Conservation (phyloP, 1,140 invertebrate genomes). For the Micrasema longulum region DNA sequence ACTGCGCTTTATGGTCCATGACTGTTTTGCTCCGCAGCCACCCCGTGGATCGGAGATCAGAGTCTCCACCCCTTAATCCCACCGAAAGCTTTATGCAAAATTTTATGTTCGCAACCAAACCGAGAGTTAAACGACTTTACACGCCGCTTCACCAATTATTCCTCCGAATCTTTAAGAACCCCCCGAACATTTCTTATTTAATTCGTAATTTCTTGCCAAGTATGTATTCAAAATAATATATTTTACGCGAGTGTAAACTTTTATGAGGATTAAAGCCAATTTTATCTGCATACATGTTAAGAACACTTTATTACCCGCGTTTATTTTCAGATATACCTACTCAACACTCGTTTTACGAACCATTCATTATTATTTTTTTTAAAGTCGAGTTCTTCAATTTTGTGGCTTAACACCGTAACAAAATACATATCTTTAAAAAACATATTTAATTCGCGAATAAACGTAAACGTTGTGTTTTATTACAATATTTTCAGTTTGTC, state of each 20-base stretch:
- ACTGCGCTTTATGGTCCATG: slow-evolving; percentile 33
- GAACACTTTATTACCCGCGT: too few relatives aligned
- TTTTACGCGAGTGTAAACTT: neutral
- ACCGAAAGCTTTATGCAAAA: slow-evolving; percentile 12
- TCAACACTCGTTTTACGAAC: too few relatives aligned
- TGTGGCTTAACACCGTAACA: too few relatives aligned
- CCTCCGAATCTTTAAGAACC: slow-evolving; percentile 17
- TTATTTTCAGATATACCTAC: too few relatives aligned
- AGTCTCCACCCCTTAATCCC: slow-evolving; percentile 1
- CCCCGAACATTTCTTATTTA: slow-evolving; percentile 26
- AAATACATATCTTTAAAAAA: too few relatives aligned
- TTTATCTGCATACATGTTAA: slow-evolving; percentile 19
- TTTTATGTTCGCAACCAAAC: slow-evolving; percentile 23
- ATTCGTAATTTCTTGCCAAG: slow-evolving; percentile 20
- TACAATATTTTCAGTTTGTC: too few relatives aligned
- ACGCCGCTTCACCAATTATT: slow-evolving; percentile 6
- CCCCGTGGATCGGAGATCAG: neutral
- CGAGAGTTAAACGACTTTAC: slow-evolving; percentile 32
- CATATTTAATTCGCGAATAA: too few relatives aligned
- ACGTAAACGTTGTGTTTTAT: too few relatives aligned
- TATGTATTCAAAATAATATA: slow-evolving; percentile 28
- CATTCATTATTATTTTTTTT: too few relatives aligned
- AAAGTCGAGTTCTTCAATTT: too few relatives aligned
- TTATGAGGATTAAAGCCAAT: slow-evolving; percentile 21
- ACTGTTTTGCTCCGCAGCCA: slow-evolving; percentile 20